Conservation (phyloP, 2,888 invertebrate species). For the Ochropacha duplaris region DNA sequence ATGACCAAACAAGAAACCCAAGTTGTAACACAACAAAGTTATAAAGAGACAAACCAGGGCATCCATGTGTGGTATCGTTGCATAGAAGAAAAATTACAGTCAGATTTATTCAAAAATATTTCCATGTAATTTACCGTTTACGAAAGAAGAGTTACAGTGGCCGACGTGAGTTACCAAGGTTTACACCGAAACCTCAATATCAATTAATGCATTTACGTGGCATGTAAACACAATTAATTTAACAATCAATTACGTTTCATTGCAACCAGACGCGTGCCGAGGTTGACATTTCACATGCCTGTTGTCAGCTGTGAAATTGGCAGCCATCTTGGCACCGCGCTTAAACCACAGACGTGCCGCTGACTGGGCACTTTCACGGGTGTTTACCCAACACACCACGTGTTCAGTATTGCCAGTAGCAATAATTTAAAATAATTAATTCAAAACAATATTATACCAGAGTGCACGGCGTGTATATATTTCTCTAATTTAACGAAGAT, state of each 20-base stretch:
- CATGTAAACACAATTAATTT: slow-evolving; percentile 1
- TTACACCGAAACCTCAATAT: background rate
- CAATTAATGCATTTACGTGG: background rate
- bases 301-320: slow-evolving; percentile 40
- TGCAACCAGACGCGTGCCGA: background rate
- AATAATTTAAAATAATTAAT: background rate
- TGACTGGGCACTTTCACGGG: slow-evolving; percentile 40
- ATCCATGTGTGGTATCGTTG: no score
- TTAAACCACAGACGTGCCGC: slow-evolving; percentile 42
- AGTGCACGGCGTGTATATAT: no score
- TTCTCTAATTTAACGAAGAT: no score
- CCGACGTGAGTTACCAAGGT: background rate
- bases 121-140: no score
- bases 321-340: slow-evolving; percentile 44
- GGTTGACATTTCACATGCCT: slow-evolving; percentile 32
- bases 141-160: no score
- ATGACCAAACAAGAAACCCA: no score
- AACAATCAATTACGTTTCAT: slow-evolving; percentile 1
- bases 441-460: no score
- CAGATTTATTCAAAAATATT: no score
- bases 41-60: no score
- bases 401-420: background rate
- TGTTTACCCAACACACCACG: slow-evolving; percentile 34
- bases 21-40: no score
- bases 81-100: no score